Base-by-base conservation (phyloP, 2,888 invertebrate genomes). In the Lasius fuliginosus region DNA sequence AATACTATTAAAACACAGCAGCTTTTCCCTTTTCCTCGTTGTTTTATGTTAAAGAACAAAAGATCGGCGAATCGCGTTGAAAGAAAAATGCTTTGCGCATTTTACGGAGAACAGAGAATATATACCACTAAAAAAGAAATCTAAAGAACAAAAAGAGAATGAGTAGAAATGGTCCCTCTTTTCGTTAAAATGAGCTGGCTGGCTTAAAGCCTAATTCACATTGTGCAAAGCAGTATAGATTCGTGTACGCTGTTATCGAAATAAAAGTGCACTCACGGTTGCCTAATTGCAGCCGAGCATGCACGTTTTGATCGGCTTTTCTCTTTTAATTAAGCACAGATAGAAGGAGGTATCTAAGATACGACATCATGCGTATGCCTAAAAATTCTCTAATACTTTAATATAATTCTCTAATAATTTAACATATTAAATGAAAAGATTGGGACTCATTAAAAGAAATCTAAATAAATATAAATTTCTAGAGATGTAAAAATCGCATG, bases 111-210 rank as follows among this genome's bases (percentile, higher is more conserved):
- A 58, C 40, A 40, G 3, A 33, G 23, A 36, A 64, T 11, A 8
- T 74, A 46, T 69, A 42, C 11, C 49, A 36, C 40, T 64, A 56
- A 82, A 23, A 75, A 30, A 53, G 42, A 82, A 64, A 40, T 6
- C 74, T 49, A 65, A 82, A 65, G 85, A 75, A 79, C 49, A 56
- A 69, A 69, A 83, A 68, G 11, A 49, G 56, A 71, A 73, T 81
- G 74, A 85, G 64, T 65, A 65, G 74, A 42, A 64, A 53, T 11
- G 42, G 69, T 46, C 58, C 30, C 46, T 36, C 18, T 60, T 69
- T 69, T 69, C 69, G 79, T 46, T 69, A 69, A 79, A 79, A 79
- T 79, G 36, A 79, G 33, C 79, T 79, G 60, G 33, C 79, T 79
- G 79, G 58, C 79, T 60, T 69, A 46, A 60, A 69, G 79, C 46